A percentile compares a stretch with the other conserved stretches of the same genome.
Conservation (phyloP, 2,113 vertebrate genomes). For the Furnarius figulus region DNA sequence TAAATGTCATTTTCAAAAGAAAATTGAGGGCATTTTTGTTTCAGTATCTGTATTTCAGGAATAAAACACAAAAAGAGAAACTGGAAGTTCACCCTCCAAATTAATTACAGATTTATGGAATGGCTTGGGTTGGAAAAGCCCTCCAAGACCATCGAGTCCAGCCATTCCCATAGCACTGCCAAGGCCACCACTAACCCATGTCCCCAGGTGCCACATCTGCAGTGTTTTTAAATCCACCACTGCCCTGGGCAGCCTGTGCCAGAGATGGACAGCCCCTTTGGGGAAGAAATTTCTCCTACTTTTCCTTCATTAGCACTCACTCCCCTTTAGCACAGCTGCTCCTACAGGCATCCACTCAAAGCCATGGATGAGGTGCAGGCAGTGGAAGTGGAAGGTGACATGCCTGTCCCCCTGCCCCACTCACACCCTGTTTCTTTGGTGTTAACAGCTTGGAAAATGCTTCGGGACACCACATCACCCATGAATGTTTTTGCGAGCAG, state of each 20-base stretch:
- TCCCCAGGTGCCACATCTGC: not conserved
- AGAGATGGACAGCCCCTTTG: not conserved
- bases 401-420: rapidly evolving
- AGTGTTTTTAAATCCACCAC: not conserved
- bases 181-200: not conserved
- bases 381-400: rapidly evolving
- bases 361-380: rapidly evolving
- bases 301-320: rapidly evolving
- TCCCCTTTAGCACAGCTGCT: not conserved
- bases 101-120: not conserved
- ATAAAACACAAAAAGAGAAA: not conserved
- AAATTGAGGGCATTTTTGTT: not conserved
- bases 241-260: not conserved
- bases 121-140: not conserved
- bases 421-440: rapidly evolving
- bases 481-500: rapidly evolving
- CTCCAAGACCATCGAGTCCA: not conserved
- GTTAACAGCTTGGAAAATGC: not conserved
- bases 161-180: not conserved
- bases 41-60: not conserved
- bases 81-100: not conserved
- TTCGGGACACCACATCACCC: rapidly evolving
- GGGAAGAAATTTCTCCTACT: not conserved
- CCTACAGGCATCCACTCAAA: rapidly evolving
- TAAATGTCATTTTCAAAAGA: not conserved